Conservation (phyloP, 2,113 vertebrate genomes). For the Sterrhoptilus dennistouni region DNA sequence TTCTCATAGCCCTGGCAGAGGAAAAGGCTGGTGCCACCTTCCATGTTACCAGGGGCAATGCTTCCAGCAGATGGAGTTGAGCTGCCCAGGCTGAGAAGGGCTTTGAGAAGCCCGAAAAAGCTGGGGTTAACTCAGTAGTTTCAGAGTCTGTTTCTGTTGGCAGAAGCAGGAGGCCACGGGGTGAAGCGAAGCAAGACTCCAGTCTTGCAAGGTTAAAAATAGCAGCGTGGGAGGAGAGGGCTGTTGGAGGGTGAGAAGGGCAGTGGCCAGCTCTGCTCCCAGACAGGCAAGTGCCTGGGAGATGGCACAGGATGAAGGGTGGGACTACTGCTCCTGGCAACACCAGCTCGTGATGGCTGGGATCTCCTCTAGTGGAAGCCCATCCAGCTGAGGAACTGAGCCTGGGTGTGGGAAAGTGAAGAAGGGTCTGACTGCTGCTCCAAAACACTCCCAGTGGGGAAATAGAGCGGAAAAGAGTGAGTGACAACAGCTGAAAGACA, state of each 20-base stretch:
- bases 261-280: neutral
- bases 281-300: neutral
- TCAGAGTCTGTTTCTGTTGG: constrained; percentile 25
- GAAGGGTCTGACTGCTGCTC: neutral
- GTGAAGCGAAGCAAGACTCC: neutral
- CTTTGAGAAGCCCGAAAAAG: neutral
- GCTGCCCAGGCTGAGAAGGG: neutral
- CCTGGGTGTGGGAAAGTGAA: neutral
- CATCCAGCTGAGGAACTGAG: neutral
- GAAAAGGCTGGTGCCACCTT: neutral
- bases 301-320: neutral
- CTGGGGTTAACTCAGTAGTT: neutral
- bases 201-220: neutral
- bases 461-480: neutral
- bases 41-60: neutral
- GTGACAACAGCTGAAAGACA: neutral
- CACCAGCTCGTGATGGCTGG: fast-evolving
- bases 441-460: neutral
- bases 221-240: neutral
- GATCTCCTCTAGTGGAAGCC: neutral
- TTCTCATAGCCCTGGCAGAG: neutral
- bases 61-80: neutral
- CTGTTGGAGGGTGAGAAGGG: neutral
- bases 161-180: neutral
- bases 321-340: neutral